Evolutionary conservation across 2,797 vertebrate species (phyloP).

Genomic region (Diplodus sargus): DNA sequence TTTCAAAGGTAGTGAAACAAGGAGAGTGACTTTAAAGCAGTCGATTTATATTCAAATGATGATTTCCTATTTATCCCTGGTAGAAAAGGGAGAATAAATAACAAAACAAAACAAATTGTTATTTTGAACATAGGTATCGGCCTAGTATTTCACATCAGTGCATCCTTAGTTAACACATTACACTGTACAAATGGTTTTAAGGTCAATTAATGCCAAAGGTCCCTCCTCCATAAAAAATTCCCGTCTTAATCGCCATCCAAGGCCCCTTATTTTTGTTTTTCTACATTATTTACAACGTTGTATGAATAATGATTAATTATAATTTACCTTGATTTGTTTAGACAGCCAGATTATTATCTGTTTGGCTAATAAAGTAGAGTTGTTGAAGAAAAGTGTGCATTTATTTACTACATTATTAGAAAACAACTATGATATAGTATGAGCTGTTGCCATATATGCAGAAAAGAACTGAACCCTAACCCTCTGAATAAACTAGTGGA

Average conservation of each 20-base stretch:
- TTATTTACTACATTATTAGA: rapidly evolving
- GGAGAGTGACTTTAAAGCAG: no score
- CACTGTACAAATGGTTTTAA: neutral
- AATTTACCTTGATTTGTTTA: neutral
- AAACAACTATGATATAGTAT: neutral
- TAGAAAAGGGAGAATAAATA: no score
- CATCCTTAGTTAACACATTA: neutral
- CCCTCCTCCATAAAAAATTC: no score
- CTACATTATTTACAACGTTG: neutral
- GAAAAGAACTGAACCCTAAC: neutral
- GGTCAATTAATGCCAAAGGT: neutral
- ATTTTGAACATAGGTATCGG: no score
- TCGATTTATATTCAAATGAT: no score
- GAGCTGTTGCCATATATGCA: neutral
- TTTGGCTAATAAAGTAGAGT: neutral
- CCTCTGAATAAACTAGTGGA: neutral
- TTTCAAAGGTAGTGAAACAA: no score
- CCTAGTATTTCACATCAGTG: no score
- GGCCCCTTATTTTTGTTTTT: neutral
- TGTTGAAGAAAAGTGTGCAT: neutral
- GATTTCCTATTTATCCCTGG: no score
- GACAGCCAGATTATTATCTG: neutral
- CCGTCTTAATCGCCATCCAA: neutral
- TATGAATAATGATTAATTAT: neutral
- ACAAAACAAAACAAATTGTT: no score